phyloP scores from a whole-genome alignment of 2,888 invertebrate species.

The Copidosoma aretas region DNA sequence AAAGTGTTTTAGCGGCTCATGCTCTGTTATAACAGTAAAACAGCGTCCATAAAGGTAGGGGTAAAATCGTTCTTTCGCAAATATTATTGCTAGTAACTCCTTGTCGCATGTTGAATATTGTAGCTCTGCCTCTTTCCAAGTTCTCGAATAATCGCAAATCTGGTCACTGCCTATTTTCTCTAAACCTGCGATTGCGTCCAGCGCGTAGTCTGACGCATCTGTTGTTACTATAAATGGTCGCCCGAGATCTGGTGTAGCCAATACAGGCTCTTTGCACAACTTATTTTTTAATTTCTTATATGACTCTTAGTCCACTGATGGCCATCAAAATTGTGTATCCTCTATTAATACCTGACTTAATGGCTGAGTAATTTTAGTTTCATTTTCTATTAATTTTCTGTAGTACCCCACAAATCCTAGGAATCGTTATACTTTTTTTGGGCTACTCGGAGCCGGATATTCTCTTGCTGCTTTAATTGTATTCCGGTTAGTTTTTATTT shows the following conservation, averaged over 20 bases:
- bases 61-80: neutral
- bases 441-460: neutral
- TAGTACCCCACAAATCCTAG: slow-evolving; percentile 13
- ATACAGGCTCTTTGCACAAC: neutral
- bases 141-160: neutral
- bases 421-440: neutral
- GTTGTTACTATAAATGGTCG: neutral
- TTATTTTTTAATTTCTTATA: neutral
- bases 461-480: too few relatives aligned
- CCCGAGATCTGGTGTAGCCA: neutral
- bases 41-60: neutral
- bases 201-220: neutral
- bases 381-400: slow-evolving; percentile 18
- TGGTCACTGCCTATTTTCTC: neutral
- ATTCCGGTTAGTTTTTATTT: too few relatives aligned
- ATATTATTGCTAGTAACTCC: neutral
- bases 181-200: neutral
- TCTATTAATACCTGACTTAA: slow-evolving; percentile 20
- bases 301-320: neutral
- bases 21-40: neutral
- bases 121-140: neutral
- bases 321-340: neutral
- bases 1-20: neutral
- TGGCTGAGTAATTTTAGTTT: slow-evolving; percentile 11
- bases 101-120: neutral